phyloP scores from a whole-genome alignment of 35 echinoderm and acorn worm genomes.

The Anneissia japonica region DNA sequence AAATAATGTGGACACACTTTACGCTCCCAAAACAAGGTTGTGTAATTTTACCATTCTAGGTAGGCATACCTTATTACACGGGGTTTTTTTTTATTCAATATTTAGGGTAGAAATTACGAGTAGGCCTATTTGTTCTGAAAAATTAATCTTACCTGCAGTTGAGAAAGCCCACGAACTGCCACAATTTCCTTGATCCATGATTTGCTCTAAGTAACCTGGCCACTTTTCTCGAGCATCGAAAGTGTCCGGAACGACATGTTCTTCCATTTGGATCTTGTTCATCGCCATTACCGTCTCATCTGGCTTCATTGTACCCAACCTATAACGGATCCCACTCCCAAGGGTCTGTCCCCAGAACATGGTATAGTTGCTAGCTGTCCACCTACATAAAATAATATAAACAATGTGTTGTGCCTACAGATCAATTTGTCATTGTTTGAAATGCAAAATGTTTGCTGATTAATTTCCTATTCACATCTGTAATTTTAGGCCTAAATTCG shows the following conservation, averaged over 20 bases:
- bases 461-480: too few relatives aligned
- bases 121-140: too few relatives aligned
- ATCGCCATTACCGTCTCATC: conserved; percentile 42
- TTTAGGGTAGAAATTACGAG: too few relatives aligned
- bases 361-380: conserved; percentile 70
- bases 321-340: conserved; percentile 37
- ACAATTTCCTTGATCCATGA: conserved; percentile 88
- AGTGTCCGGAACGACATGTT: conserved; percentile 14
- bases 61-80: too few relatives aligned
- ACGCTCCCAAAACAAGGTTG: too few relatives aligned
- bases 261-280: conserved; percentile 65
- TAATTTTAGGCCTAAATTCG: too few relatives aligned
- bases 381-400: conserved; percentile 53
- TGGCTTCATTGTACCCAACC: conserved; percentile 75
- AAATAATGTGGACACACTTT: too few relatives aligned
- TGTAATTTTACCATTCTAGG: too few relatives aligned
- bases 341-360: conserved; percentile 74
- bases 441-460: too few relatives aligned
- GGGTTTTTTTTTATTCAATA: too few relatives aligned
- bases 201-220: conserved; percentile 55
- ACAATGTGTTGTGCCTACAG: too few relatives aligned
- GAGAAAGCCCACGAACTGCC: conserved; percentile 95
- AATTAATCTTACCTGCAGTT: conserved; percentile 49
- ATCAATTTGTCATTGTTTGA: too few relatives aligned
- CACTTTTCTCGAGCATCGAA: conserved; percentile 87